Evolutionary conservation across 2,113 vertebrate species (phyloP).

Genomic region (Callopanchax toddi): DNA sequence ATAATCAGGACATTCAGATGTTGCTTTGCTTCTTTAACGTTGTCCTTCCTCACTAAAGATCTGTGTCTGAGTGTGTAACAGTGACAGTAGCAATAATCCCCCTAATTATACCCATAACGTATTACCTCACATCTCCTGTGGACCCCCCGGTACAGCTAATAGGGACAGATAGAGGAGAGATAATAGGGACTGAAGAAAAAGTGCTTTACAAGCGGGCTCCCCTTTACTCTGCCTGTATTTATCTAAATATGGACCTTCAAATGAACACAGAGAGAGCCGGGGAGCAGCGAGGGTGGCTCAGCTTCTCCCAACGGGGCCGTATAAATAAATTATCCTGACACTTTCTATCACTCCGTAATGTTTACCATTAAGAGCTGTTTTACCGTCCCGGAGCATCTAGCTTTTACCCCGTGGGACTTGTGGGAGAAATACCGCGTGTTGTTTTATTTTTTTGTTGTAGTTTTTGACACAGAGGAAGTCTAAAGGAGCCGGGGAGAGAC

Average conservation of each 20-base stretch:
- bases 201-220: conserved; percentile 57
- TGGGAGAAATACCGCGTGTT: conserved; percentile 77
- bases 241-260: conserved; percentile 60
- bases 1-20: no score
- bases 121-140: conserved; percentile 61
- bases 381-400: conserved; percentile 80
- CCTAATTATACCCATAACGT: conserved; percentile 72
- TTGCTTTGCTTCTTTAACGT: conserved; percentile 49
- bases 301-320: conserved; percentile 74
- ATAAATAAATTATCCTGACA: conserved; percentile 80
- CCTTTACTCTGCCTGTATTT: conserved; percentile 65
- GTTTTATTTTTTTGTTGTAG: background rate
- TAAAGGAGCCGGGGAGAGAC: conserved; percentile 70
- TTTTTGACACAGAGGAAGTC: conserved; percentile 6
- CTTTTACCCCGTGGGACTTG: conserved; percentile 48
- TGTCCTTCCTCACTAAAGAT: conserved; percentile 58
- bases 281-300: conserved; percentile 46
- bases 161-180: conserved; percentile 58
- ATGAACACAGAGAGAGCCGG: conserved; percentile 56
- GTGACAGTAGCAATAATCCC: conserved; percentile 70
- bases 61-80: conserved; percentile 17
- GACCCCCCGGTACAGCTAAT: conserved; percentile 63
- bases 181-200: conserved; percentile 56
- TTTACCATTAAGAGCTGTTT: conserved; percentile 96
- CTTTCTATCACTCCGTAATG: conserved; percentile 87